Conservation (phyloP, 2,888 invertebrate species). For the Agrotis clavis region DNA sequence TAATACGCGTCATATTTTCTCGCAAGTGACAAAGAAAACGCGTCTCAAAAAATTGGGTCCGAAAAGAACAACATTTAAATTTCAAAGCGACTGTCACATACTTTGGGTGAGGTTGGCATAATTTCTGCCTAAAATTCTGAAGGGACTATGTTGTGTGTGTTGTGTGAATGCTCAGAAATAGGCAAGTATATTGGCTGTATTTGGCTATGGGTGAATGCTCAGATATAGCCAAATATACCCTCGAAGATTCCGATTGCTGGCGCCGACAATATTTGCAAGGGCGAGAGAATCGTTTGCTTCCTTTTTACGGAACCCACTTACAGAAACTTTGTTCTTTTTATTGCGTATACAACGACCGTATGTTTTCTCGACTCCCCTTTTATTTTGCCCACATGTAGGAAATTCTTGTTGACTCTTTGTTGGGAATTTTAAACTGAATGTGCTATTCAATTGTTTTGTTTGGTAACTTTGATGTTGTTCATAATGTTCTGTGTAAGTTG, state of each 20-base stretch:
- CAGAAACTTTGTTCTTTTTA: constrained; percentile 73
- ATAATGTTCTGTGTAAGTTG: not conserved
- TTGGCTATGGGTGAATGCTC: constrained; percentile 60
- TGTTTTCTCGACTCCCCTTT: constrained; percentile 64
- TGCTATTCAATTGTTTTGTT: constrained; percentile 38
- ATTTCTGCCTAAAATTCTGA: constrained; percentile 53
- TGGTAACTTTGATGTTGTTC: not conserved
- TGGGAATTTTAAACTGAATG: constrained; percentile 44
- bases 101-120: constrained; percentile 58
- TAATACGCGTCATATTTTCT: constrained; percentile 49
- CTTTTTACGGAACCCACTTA: constrained; percentile 76
- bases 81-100: constrained; percentile 59
- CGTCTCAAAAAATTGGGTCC: constrained; percentile 49
- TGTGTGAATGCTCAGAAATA: constrained; percentile 68
- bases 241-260: constrained; percentile 71
- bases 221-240: constrained; percentile 58
- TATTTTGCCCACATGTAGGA: constrained; percentile 34
- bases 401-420: constrained; percentile 38
- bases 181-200: constrained; percentile 34
- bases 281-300: constrained; percentile 74
- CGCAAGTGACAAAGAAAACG: constrained; percentile 44
- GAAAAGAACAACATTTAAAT: constrained; percentile 60
- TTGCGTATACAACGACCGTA: constrained; percentile 69
- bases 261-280: constrained; percentile 75
- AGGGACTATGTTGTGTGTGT: constrained; percentile 61